Conservation (phyloP, 2,888 invertebrate species). For the Gymnocheta viridis region DNA sequence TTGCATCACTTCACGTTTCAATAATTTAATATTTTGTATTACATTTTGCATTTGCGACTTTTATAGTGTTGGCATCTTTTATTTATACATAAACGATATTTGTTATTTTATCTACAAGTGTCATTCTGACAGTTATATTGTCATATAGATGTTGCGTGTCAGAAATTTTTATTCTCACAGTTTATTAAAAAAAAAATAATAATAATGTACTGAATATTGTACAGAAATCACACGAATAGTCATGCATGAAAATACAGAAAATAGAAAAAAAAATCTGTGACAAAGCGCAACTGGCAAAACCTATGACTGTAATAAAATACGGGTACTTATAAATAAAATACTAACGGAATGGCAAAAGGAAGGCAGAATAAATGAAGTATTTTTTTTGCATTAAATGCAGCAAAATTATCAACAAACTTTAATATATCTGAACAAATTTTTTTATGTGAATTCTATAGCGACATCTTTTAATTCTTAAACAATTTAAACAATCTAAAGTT, state of each 20-base stretch:
- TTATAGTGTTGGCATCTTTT: conserved; percentile 46
- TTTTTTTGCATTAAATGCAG: not conserved
- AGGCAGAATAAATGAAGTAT: not conserved
- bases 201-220: not conserved
- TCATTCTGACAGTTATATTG: conserved; percentile 67
- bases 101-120: conserved; percentile 65
- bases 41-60: conserved; percentile 6
- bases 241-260: conserved; percentile 22
- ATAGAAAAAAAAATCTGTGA: not conserved
- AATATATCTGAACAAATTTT: not conserved
- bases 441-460: not conserved
- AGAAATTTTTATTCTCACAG: conserved; percentile 51
- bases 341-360: not conserved
- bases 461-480: too few relatives aligned
- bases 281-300: conserved; percentile 4
- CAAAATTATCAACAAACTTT: too few relatives aligned
- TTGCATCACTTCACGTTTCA: conserved; percentile 46
- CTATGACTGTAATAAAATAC: conserved; percentile 2
- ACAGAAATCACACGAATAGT: conserved; percentile 29
- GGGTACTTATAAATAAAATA: not conserved
- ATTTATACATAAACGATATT: conserved; percentile 40
- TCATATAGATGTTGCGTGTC: conserved; percentile 66
- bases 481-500: too few relatives aligned
- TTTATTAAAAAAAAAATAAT: conserved; percentile 47
- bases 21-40: conserved; percentile 18